These are phyloP conservation scores for Blera fallax DNA, from an alignment of 2,888 invertebrate species.

Conservation along the genomic window DNA sequence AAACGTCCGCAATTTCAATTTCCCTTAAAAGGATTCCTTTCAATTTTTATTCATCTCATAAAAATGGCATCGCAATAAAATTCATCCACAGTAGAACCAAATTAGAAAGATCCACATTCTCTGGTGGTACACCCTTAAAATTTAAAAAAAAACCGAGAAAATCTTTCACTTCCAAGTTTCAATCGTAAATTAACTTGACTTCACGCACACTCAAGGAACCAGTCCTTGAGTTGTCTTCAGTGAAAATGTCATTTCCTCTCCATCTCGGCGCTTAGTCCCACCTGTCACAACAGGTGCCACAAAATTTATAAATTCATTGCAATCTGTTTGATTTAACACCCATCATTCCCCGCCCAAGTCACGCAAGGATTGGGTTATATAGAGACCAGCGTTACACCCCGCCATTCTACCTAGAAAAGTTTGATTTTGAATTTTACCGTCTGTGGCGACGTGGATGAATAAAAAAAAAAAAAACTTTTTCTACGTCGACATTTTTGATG, in stretches of 20 bases:
- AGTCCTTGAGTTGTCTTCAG: neutral
- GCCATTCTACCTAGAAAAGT: neutral
- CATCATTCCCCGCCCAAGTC: neutral
- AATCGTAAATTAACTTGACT: constrained; percentile 51
- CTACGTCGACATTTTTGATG: constrained; percentile 60
- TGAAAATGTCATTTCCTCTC: constrained; percentile 9
- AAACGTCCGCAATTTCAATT: constrained; percentile 55
- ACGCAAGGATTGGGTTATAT: neutral
- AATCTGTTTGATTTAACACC: constrained; percentile 69
- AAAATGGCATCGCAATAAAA: constrained; percentile 53
- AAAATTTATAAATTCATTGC: constrained; percentile 70
- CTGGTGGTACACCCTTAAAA: constrained; percentile 3
- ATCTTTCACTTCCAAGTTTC: constrained; percentile 23
- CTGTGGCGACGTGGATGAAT: constrained; percentile 41
- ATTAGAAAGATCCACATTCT: constrained; percentile 35
- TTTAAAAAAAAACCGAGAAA: too few relatives aligned
- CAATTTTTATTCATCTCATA: constrained; percentile 52
- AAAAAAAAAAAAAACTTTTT: constrained; percentile 54
- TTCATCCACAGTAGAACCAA: constrained; percentile 19
- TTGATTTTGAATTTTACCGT: constrained; percentile 46
- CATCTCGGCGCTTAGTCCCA: neutral
- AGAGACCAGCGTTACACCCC: neutral
- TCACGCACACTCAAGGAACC: neutral
- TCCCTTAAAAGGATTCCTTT: constrained; percentile 47
- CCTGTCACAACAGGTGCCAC: constrained; percentile 64